Evolutionary conservation across 2,113 vertebrate species (phyloP).

Genomic region (Pomatostomus ruficeps): DNA sequence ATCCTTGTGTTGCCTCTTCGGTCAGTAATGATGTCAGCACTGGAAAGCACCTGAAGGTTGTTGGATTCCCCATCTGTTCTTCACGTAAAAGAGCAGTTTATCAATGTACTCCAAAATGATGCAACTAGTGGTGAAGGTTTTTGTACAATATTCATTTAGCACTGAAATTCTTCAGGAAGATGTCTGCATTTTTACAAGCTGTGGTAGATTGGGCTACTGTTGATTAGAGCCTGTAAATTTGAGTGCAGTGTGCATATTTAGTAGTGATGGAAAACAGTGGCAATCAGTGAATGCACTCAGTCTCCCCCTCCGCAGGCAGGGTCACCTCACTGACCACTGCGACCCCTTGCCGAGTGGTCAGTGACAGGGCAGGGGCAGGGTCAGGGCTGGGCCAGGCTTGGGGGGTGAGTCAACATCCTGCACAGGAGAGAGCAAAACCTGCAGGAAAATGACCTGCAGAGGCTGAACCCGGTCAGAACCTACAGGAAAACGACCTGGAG

Average conservation of each 20-base stretch:
- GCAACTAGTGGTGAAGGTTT: neutral
- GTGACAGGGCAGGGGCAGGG: too few species aligned
- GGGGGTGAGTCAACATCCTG: neutral
- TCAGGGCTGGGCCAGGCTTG: neutral
- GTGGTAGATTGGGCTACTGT: neutral
- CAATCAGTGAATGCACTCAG: neutral
- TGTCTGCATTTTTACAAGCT: neutral
- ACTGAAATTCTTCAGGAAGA: neutral
- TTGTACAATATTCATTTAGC: neutral
- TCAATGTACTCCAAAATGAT: neutral
- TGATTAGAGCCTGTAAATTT: neutral
- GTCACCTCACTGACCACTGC: accelerated
- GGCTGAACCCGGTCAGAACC: too few species aligned
- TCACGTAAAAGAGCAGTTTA: neutral
- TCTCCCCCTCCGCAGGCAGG: neutral
- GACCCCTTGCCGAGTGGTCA: accelerated
- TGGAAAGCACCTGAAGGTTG: neutral
- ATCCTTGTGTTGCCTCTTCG: neutral
- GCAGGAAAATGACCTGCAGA: neutral
- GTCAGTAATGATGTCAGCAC: neutral
- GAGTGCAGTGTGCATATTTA: neutral
- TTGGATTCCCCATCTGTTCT: neutral
- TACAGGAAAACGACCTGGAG: neutral
- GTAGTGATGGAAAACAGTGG: neutral
- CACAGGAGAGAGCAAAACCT: neutral